These are phyloP conservation scores for Heliconius himera DNA, from an alignment of 1,140 invertebrate species.

Conservation along the genomic window DNA sequence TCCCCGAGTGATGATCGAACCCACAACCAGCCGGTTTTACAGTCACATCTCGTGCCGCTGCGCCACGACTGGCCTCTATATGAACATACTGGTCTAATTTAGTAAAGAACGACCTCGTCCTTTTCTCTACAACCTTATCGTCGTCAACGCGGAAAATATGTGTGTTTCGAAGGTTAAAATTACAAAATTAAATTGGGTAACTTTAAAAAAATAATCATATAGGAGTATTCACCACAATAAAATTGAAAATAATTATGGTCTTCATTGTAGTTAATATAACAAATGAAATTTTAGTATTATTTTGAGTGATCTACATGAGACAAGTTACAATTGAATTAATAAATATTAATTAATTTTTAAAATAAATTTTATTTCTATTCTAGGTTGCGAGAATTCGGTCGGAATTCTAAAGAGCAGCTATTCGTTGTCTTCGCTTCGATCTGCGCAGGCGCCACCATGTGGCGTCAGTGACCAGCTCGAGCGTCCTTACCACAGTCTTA, in stretches of 20 bases:
- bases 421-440: conserved; percentile 82
- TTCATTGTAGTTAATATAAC: no score
- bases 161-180: conserved; percentile 5
- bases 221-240: no score
- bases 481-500: conserved; percentile 80
- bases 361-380: conserved; percentile 18
- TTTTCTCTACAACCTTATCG: conserved; percentile 19
- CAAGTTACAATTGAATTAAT: no score
- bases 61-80: no score
- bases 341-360: neutral
- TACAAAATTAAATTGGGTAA: neutral
- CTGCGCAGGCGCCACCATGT: conserved; percentile 63
- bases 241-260: no score
- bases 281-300: no score
- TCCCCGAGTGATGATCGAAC: no score
- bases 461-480: conserved; percentile 68
- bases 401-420: conserved; percentile 81
- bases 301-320: no score
- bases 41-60: no score
- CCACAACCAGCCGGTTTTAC: no score
- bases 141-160: conserved; percentile 28
- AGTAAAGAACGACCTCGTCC: conserved; percentile 30
- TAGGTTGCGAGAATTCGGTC: conserved; percentile 83
- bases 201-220: neutral
- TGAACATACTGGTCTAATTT: neutral